phyloP scores from a whole-genome alignment of 2,113 vertebrate genomes.

The Epinephelus cyanopodus region DNA sequence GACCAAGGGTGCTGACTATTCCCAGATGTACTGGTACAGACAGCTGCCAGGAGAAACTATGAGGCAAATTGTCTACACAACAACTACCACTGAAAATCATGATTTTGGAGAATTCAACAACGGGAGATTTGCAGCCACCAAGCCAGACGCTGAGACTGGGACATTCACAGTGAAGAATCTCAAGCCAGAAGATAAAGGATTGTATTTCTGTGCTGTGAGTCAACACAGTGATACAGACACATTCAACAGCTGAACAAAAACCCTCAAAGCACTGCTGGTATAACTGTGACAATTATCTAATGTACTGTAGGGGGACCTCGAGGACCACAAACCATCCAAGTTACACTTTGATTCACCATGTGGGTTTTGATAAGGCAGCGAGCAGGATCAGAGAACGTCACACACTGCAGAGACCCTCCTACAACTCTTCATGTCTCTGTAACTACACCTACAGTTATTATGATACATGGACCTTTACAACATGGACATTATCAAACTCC shows the following conservation, averaged over 20 bases:
- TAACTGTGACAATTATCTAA: not conserved
- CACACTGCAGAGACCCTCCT: not conserved
- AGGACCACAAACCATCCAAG: too few species aligned
- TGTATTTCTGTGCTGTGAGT: too few species aligned
- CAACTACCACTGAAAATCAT: too few species aligned
- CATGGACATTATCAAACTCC: not conserved
- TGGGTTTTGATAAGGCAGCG: not conserved
- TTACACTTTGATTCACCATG: not conserved
- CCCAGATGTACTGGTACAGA: slow-evolving; percentile 65
- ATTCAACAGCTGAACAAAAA: too few species aligned
- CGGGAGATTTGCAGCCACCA: slow-evolving; percentile 33
- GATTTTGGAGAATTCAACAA: slow-evolving; percentile 12
- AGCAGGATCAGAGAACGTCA: not conserved
- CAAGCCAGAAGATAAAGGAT: too few species aligned
- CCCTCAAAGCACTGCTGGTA: too few species aligned
- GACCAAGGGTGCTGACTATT: rapidly evolving
- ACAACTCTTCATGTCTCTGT: not conserved
- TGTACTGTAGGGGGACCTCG: too few species aligned
- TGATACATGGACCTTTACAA: not conserved
- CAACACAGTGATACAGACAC: too few species aligned
- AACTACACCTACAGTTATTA: not conserved
- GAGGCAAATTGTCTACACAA: slow-evolving; percentile 56
- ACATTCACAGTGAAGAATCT: not conserved
- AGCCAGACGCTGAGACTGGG: not conserved
- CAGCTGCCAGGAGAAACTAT: slow-evolving; percentile 54